Base-by-base conservation (phyloP, 2,888 invertebrate genomes). In the Melipona beecheii region DNA sequence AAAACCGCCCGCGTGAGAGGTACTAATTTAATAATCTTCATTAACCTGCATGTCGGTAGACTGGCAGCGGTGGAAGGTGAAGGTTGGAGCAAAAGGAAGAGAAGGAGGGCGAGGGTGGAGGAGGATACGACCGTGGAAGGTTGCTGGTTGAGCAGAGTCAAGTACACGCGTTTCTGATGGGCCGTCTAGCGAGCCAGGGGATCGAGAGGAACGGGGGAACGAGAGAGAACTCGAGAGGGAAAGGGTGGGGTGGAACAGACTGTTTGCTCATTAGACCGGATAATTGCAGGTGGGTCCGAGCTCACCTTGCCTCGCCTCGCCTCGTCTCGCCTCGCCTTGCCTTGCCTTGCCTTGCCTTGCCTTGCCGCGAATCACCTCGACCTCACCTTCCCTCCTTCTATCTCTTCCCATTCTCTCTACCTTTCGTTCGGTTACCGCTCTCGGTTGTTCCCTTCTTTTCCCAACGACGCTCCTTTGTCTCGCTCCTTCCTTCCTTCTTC, bases 221-320 rank as follows among this genome's bases (percentile, higher is more conserved):
- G 81, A 78, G 85, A 78, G 85, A 56, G 83, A 81, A 80, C 81
- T 49, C 77, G 81, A 72, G 69, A 64, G 77, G 79, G 62, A 85
- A 80, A 89, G 77, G 82, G 75, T 76, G 81, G 85, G 84, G 77
- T 68, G 85, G 87, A 90, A 87, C 90, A 91, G 92, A 92, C 93
- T 93, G 93, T 93, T 93, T 93, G 93, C 93, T 93, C 94, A 93
- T 93, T 94, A 93, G 93, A 93, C 93, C 93, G 93, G 93, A 93
- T 93, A 94, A 93, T 94, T 94, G 92, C 92, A 92, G 93, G 92
- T 92, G 92, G 91, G 91, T 86, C 91, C 86, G 85, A 86, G 62
- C 91, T 92, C 91, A 89, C 91, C 89, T 90, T 89, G 74, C 91
- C 89, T 90, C 89, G 74, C 81, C n/a, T 58, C 56, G 15, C 69